Conservation (phyloP, 2,888 invertebrate species). For the Thereva nobilitata region DNA sequence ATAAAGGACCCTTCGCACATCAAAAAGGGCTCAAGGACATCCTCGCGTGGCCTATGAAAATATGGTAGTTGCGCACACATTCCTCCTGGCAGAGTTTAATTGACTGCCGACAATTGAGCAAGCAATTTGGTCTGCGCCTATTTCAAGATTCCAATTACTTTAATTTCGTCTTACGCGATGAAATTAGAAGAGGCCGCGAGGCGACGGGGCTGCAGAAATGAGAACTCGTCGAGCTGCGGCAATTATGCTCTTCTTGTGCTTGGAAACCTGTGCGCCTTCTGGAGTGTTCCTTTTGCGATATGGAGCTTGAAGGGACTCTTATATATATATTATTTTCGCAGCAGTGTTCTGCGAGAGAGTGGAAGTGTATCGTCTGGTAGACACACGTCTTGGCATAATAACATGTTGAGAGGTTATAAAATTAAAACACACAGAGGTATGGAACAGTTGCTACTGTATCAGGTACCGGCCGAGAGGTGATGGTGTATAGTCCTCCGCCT, state of each 20-base stretch:
- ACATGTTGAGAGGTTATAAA: constrained; percentile 47
- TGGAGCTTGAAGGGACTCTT: constrained; percentile 20
- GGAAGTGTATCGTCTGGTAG: constrained; percentile 47
- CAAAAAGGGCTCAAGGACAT: not conserved
- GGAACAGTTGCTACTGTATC: constrained; percentile 45
- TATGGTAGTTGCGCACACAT: not conserved
- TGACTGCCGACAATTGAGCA: constrained; percentile 36
- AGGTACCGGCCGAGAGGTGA: constrained; percentile 8
- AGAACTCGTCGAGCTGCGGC: constrained; percentile 41
- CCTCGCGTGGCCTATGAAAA: constrained; percentile 17
- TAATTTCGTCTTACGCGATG: constrained; percentile 36
- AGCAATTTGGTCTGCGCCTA: constrained; percentile 36
- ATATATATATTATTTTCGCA: not conserved
- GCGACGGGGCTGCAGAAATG: constrained; percentile 36
- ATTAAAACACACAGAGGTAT: constrained; percentile 47
- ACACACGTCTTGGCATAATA: constrained; percentile 48
- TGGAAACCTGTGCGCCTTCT: constrained; percentile 22
- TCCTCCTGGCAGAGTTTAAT: constrained; percentile 17
- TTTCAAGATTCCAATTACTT: constrained; percentile 41
- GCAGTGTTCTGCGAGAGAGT: constrained; percentile 15
- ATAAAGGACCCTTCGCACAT: not conserved
- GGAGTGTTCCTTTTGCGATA: constrained; percentile 20
- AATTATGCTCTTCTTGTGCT: constrained; percentile 37
- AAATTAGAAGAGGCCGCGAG: constrained; percentile 18
- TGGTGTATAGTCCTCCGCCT: constrained; percentile 26